phyloP scores from a whole-genome alignment of 2,797 vertebrate genomes.

The Okamejei kenojei region DNA sequence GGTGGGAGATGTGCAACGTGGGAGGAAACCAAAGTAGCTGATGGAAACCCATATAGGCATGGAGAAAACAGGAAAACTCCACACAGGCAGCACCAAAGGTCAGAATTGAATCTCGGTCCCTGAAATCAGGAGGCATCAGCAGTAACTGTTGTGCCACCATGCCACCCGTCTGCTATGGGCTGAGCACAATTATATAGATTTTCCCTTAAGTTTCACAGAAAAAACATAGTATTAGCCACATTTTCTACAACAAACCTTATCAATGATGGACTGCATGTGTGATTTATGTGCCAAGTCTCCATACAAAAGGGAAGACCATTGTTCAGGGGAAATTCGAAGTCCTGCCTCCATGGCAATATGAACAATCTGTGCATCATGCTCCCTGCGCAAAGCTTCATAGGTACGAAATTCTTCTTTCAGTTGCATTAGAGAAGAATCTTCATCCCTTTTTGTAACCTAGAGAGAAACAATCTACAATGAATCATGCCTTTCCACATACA shows the following conservation, averaged over 20 bases:
- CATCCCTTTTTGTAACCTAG: conserved; percentile 93
- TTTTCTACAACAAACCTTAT: conserved; percentile 63
- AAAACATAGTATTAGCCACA: background rate
- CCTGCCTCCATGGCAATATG: conserved; percentile 97
- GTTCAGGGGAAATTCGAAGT: conserved; percentile 89
- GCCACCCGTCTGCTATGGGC: background rate
- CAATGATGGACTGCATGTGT: conserved; percentile 97
- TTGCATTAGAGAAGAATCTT: conserved; percentile 95
- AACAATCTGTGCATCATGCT: conserved; percentile 91
- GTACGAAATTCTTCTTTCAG: conserved; percentile 92
- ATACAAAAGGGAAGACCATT: conserved; percentile 93
- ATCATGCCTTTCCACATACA: background rate
- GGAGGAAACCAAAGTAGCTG: too few species aligned
- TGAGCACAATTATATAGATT: background rate
- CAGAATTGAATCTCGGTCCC: too few species aligned
- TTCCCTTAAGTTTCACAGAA: background rate
- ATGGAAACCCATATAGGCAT: too few species aligned
- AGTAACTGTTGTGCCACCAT: background rate
- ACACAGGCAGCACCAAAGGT: too few species aligned
- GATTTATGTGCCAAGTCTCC: conserved; percentile 93
- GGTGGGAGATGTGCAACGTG: too few species aligned
- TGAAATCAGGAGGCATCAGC: too few species aligned
- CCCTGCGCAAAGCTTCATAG: conserved; percentile 85
- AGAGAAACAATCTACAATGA: conserved; percentile 10
- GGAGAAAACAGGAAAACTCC: too few species aligned